A percentile compares a stretch with the other conserved stretches of the same genome.
Conservation (phyloP, 2,888 invertebrate species). For the Meghimatium bilineatum region DNA sequence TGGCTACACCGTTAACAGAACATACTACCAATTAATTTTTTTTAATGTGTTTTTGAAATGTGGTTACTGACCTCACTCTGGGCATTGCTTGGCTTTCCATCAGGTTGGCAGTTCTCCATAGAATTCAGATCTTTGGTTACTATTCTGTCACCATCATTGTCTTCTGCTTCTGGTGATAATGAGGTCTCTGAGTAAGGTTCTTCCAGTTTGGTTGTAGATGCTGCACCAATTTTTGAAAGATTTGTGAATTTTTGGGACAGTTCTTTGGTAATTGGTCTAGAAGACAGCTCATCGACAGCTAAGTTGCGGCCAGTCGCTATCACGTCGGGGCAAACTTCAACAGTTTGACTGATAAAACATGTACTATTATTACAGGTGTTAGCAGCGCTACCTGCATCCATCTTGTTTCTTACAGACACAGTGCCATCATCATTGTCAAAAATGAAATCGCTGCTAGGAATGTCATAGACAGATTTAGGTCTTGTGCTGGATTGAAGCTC, state of each 20-base stretch:
- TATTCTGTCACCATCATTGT: conserved; percentile 19
- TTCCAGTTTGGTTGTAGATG: neutral
- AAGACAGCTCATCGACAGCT: neutral
- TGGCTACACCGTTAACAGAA: too few relatives aligned
- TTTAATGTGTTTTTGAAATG: too few relatives aligned
- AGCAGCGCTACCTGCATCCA: neutral
- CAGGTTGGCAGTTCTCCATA: neutral
- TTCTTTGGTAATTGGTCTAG: neutral
- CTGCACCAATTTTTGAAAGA: neutral
- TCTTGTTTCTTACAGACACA: neutral
- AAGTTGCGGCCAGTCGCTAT: neutral
- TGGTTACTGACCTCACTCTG: conserved; percentile 5
- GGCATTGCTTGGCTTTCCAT: conserved; percentile 1
- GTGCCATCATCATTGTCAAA: conserved; percentile 29
- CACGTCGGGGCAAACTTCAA: neutral
- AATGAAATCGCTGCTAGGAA: neutral
- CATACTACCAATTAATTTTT: too few relatives aligned
- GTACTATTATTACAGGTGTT: neutral
- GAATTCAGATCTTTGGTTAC: neutral
- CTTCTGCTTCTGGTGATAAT: conserved; percentile 7
- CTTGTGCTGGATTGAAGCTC: neutral
- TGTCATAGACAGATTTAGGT: conserved; percentile 43
- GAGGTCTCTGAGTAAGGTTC: conserved; percentile 19
- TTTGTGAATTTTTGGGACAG: neutral
- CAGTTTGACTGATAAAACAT: neutral